Conservation (phyloP, 1,140 invertebrate species). For the Heliconius nattereri region DNA sequence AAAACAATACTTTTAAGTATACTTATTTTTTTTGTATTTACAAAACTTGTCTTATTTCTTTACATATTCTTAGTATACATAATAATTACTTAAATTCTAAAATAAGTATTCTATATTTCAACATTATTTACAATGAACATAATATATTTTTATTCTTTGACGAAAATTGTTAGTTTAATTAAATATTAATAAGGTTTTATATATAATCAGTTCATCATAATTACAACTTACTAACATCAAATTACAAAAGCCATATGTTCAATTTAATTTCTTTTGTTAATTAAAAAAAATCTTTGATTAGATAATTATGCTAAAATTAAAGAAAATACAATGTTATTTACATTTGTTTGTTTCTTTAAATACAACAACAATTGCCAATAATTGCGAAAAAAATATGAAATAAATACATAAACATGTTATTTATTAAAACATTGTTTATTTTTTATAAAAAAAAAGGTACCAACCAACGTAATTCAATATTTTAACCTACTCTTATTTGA, state of each 20-base stretch:
- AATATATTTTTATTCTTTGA: background rate
- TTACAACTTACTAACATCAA: background rate
- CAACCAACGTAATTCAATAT: too few relatives aligned
- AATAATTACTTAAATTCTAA: background rate
- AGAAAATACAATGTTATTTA: conserved; percentile 1
- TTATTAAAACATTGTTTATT: background rate
- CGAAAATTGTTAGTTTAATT: background rate
- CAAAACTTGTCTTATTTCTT: background rate
- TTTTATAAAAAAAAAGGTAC: too few relatives aligned
- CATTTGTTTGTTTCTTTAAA: background rate
- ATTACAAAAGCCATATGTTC: background rate
- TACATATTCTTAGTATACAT: background rate
- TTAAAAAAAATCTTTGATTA: background rate
- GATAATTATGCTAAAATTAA: background rate
- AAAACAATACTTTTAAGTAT: conserved; percentile 8
- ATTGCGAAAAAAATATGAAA: background rate
- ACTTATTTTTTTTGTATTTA: conserved; percentile 9
- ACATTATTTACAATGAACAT: conserved; percentile 3
- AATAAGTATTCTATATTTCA: background rate
- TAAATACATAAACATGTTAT: background rate
- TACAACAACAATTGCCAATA: background rate
- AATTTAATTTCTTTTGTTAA: background rate
- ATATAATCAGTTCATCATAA: background rate
- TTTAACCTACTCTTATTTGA: background rate
- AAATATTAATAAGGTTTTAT: background rate